phyloP scores from a whole-genome alignment of 1,140 invertebrate species.

The Apis mellifera region DNA sequence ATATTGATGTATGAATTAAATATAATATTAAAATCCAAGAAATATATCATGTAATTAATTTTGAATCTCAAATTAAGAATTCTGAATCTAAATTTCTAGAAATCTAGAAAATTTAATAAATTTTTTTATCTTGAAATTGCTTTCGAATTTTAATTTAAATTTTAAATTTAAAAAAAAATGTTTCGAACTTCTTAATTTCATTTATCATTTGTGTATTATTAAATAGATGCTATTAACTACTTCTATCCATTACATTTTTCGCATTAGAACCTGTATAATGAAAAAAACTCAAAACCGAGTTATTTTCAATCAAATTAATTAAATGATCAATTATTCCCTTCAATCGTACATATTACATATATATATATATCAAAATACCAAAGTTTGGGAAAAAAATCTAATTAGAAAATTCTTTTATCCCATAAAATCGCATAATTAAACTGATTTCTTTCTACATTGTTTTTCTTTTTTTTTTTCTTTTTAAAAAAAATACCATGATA shows the following conservation, averaged over 20 bases:
- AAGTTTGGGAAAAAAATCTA: neutral
- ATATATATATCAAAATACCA: neutral
- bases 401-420: neutral
- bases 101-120: no score
- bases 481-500: constrained; percentile 19
- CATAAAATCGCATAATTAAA: neutral
- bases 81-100: neutral
- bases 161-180: neutral
- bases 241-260: neutral
- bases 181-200: neutral
- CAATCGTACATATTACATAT: neutral
- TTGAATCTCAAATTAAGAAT: neutral
- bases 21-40: no score
- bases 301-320: neutral
- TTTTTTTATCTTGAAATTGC: no score
- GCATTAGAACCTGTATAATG: neutral
- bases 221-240: neutral
- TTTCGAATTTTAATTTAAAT: neutral
- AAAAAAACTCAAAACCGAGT: neutral
- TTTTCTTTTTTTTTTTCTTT: neutral
- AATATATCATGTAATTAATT: neutral
- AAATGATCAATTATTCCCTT: neutral
- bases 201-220: neutral
- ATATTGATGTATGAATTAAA: neutral
- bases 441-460: neutral